Percentiles rank a stretch among this genome's conserved stretches.
These are phyloP conservation scores for Capitella teleta DNA, from an alignment of 1,140 invertebrate species.

Conservation along the genomic window DNA sequence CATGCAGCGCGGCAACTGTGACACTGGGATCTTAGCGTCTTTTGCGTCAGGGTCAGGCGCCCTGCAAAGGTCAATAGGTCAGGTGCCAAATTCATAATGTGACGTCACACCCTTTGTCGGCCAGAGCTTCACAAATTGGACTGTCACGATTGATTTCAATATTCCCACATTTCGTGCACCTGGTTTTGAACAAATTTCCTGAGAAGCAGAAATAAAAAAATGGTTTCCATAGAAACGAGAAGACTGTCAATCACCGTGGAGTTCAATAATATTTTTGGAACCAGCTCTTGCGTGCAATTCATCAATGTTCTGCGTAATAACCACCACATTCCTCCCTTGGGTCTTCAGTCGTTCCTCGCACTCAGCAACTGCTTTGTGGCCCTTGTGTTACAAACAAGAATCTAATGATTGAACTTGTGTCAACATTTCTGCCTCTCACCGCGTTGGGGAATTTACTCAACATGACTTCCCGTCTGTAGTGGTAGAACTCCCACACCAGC, in stretches of 20 bases:
- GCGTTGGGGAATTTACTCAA: constrained; percentile 53
- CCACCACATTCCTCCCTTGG: constrained; percentile 47
- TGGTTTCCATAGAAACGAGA: background rate
- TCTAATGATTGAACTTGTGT: background rate
- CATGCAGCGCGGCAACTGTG: constrained; percentile 53
- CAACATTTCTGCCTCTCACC: constrained; percentile 33
- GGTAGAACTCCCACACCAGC: constrained; percentile 70
- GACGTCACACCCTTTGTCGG: constrained; percentile 48
- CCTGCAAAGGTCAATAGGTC: constrained; percentile 29
- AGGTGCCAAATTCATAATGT: too few relatives aligned
- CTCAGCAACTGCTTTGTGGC: constrained; percentile 66
- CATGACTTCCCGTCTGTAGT: constrained; percentile 58
- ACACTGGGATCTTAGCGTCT: constrained; percentile 51
- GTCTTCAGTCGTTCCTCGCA: constrained; percentile 54
- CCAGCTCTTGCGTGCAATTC: constrained; percentile 37
- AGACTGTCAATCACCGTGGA: constrained; percentile 33
- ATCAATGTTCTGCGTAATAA: constrained; percentile 44
- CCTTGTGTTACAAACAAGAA: constrained; percentile 44
- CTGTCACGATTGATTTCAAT: constrained; percentile 59
- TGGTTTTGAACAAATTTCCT: constrained; percentile 65
- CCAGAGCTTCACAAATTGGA: constrained; percentile 66
- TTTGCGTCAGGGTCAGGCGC: constrained; percentile 43
- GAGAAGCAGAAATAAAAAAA: constrained; percentile 1
- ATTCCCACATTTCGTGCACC: constrained; percentile 64
- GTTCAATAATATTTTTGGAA: constrained; percentile 34